These are phyloP conservation scores for Epiblema foenella DNA, from an alignment of 2,888 invertebrate species.

Conservation along the genomic window DNA sequence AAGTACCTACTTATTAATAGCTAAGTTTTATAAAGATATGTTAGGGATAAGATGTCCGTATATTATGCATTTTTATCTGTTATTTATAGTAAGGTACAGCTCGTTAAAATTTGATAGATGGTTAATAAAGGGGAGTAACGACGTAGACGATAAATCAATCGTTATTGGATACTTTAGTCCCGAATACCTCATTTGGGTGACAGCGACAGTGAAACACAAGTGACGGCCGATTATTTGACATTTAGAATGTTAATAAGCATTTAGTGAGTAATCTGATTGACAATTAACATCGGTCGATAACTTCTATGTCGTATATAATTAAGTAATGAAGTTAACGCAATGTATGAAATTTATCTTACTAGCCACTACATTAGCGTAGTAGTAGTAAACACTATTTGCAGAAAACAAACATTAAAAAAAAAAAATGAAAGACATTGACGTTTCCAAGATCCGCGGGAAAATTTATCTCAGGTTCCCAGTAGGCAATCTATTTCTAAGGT, in stretches of 20 bases:
- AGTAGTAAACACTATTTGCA: too few relatives aligned
- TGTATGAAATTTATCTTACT: too few relatives aligned
- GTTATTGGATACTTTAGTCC: slow-evolving; percentile 44
- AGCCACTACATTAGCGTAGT: too few relatives aligned
- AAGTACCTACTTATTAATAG: not conserved
- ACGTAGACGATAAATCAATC: slow-evolving; percentile 65
- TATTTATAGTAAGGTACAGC: slow-evolving; percentile 30
- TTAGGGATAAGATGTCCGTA: slow-evolving; percentile 5
- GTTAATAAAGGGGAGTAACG: slow-evolving; percentile 72
- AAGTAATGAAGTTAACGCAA: too few relatives aligned
- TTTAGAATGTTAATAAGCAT: slow-evolving; percentile 4
- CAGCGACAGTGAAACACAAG: slow-evolving; percentile 21
- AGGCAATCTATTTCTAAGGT: not conserved
- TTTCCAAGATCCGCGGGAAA: too few relatives aligned
- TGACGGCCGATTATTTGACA: slow-evolving; percentile 16
- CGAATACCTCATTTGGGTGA: slow-evolving; percentile 25
- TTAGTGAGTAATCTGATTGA: not conserved
- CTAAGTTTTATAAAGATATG: not conserved
- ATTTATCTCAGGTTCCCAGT: not conserved
- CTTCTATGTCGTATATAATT: not conserved
- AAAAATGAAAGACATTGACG: too few relatives aligned
- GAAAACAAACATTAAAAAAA: too few relatives aligned
- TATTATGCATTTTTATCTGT: slow-evolving; percentile 28
- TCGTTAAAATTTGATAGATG: slow-evolving; percentile 71
- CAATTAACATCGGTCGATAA: not conserved